Evolutionary conservation across 1,140 invertebrate genomes (phyloP).

Genomic region (Drosophila orena): DNA sequence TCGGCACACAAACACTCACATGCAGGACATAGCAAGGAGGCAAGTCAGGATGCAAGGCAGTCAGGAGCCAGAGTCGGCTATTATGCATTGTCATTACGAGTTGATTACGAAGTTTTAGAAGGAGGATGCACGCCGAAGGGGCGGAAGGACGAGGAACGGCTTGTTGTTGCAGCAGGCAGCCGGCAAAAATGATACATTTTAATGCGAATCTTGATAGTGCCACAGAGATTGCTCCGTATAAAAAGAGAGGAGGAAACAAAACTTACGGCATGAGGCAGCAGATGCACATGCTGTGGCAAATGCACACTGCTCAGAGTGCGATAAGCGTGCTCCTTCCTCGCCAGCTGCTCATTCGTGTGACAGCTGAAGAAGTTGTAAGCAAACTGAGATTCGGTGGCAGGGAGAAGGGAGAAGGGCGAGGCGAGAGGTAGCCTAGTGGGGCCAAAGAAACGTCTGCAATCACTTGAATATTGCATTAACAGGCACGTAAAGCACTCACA

Average conservation of each 20-base stretch:
- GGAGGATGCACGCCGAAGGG: constrained; percentile 51
- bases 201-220: constrained; percentile 84
- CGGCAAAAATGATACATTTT: constrained; percentile 84
- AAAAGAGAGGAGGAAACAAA: constrained; percentile 69
- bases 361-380: constrained; percentile 81
- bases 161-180: constrained; percentile 54
- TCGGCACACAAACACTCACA: constrained; percentile 19
- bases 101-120: constrained; percentile 80
- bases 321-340: constrained; percentile 51
- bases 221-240: constrained; percentile 71
- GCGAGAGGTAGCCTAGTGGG: neutral
- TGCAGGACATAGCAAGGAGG: constrained; percentile 31
- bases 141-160: neutral
- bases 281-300: constrained; percentile 54
- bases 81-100: constrained; percentile 81
- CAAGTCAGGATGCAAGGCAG: constrained; percentile 54
- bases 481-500: constrained; percentile 72
- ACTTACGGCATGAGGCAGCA: constrained; percentile 34
- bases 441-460: constrained; percentile 68
- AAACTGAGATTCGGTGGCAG: constrained; percentile 17
- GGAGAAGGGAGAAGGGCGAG: neutral
- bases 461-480: constrained; percentile 85
- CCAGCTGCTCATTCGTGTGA: constrained; percentile 73
- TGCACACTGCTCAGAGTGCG: constrained; percentile 61
- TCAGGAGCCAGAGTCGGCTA: constrained; percentile 55